A percentile compares a stretch with the other conserved stretches of the same genome.
Conservation (phyloP, 1,140 invertebrate genomes). For the Druon quercuslanigerum region DNA sequence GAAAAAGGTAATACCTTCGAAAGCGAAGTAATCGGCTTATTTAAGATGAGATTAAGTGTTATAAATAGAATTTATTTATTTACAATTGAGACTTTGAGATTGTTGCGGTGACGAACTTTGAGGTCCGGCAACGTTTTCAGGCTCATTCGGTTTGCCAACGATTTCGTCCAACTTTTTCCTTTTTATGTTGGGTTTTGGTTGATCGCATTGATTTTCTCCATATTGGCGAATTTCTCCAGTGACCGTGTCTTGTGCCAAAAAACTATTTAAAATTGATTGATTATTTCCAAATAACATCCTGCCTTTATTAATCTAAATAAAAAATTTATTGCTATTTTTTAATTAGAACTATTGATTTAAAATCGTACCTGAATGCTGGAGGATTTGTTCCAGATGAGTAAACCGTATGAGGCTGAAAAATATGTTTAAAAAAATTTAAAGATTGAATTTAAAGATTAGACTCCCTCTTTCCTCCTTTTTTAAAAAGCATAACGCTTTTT, state of each 20-base stretch:
- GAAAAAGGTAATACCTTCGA: too few relatives aligned
- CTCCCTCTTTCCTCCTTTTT: too few relatives aligned
- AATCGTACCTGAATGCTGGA: conserved; percentile 36
- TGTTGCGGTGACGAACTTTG: not conserved
- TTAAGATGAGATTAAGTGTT: too few relatives aligned
- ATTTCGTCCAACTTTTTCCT: conserved; percentile 52
- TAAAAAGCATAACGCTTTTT: too few relatives aligned
- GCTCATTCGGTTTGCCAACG: conserved; percentile 48
- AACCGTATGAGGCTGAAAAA: conserved; percentile 39
- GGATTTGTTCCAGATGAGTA: conserved; percentile 31
- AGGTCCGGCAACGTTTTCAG: conserved; percentile 1
- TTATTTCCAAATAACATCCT: too few relatives aligned
- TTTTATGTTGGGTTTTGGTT: conserved; percentile 29
- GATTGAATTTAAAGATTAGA: too few relatives aligned
- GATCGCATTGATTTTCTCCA: conserved; percentile 8
- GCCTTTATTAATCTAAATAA: too few relatives aligned
- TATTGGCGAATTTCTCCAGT: conserved; percentile 1
- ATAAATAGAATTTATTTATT: not conserved
- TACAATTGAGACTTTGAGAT: too few relatives aligned
- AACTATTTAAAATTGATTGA: not conserved
- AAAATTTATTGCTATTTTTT: too few relatives aligned
- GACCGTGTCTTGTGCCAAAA: not conserved
- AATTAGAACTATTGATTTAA: not conserved
- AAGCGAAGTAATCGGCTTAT: too few relatives aligned
- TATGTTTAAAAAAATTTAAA: conserved; percentile 5